These are phyloP conservation scores for Mycalesis mineus DNA, from an alignment of 2,888 invertebrate species.

Conservation along the genomic window DNA sequence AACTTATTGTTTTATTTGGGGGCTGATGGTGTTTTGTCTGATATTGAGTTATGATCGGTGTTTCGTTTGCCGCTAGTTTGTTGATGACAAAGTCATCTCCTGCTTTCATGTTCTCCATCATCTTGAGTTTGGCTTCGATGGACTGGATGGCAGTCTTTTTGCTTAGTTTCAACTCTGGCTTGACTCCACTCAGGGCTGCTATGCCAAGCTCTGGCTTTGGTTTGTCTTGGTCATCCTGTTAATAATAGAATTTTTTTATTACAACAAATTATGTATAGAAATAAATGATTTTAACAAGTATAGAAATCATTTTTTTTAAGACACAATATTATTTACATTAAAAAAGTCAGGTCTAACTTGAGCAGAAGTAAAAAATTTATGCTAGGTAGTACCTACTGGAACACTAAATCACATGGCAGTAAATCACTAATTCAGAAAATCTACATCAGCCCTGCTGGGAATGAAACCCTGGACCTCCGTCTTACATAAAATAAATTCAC, in stretches of 20 bases:
- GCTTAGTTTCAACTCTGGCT: slow-evolving; percentile 81
- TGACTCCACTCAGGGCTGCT: slow-evolving; percentile 84
- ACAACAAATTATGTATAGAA: no score
- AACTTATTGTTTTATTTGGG: slow-evolving; percentile 52
- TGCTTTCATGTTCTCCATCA: slow-evolving; percentile 84
- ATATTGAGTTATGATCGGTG: slow-evolving; percentile 83
- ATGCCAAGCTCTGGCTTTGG: slow-evolving; percentile 87
- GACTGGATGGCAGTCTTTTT: slow-evolving; percentile 90
- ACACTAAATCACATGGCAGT: no score
- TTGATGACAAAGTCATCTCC: slow-evolving; percentile 87
- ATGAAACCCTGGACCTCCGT: no score
- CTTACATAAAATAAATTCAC: no score
- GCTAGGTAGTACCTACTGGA: no score
- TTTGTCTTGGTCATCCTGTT: slow-evolving; percentile 86
- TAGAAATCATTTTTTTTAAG: no score
- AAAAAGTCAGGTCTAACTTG: no score
- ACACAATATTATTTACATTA: no score
- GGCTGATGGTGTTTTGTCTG: slow-evolving; percentile 75
- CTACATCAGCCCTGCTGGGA: no score
- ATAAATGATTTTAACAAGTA: no score
- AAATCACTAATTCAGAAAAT: no score
- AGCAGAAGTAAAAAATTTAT: no score
- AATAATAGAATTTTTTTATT: background rate
- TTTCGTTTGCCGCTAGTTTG: slow-evolving; percentile 81
- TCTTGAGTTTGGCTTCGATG: slow-evolving; percentile 90